These are phyloP conservation scores for Neotoxoptera formosana DNA, from an alignment of 1,140 invertebrate genomes.

Conservation along the genomic window DNA sequence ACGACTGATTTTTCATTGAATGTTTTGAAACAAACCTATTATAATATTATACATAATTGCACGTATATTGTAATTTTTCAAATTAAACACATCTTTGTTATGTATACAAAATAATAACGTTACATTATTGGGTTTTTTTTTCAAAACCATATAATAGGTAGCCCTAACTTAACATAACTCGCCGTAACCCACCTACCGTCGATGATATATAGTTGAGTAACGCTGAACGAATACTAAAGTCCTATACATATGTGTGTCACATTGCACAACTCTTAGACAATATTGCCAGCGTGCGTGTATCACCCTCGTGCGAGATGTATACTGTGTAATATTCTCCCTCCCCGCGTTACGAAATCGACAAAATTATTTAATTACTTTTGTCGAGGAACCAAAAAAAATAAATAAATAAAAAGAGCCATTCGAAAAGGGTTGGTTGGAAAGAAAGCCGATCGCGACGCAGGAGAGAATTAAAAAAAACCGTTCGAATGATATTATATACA, in stretches of 20 bases:
- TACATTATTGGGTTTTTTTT: no score
- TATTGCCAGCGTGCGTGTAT: neutral
- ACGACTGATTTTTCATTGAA: neutral
- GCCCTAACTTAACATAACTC: neutral
- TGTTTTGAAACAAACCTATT: neutral
- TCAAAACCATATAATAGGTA: no score
- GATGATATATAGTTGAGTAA: neutral
- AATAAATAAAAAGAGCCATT: neutral
- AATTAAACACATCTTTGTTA: no score
- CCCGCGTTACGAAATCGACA: constrained; percentile 1
- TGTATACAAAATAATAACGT: no score
- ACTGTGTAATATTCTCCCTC: neutral
- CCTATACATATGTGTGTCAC: neutral
- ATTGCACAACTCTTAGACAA: neutral
- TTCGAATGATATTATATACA: neutral
- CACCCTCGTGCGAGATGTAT: neutral
- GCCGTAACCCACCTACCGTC: neutral
- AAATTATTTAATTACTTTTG: constrained; percentile 44
- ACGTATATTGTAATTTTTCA: no score
- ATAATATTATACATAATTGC: no score
- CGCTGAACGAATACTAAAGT: neutral
- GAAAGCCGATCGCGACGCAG: neutral
- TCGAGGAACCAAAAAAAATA: neutral
- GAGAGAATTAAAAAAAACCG: neutral
- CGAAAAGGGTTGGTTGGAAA: neutral